Evolutionary conservation across 2,888 invertebrate species (phyloP), one percentile per base, ranked within the genome.

Genomic region (Corbicula japonica): DNA sequence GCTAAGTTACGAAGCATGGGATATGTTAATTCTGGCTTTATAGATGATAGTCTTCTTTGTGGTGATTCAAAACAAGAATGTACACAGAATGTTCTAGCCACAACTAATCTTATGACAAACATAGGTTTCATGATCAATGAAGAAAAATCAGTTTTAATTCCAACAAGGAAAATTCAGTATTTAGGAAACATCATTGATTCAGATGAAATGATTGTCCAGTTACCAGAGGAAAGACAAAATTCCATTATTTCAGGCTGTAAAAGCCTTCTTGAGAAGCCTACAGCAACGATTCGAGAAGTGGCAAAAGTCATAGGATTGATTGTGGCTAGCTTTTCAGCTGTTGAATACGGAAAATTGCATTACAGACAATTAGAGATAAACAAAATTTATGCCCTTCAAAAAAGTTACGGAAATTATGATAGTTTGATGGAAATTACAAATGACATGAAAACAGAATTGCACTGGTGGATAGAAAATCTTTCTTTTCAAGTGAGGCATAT

Each of bases 181-280:
- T 50, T 77, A 12, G 77, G 77, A 23, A 77, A 77, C 26, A 26
- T 66, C 5, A 78, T 73, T 30, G 73, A 78, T 50, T 78, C 77
- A 54, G 38, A 35, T 48, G 52, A 35, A 26, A 78, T 78, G 73
- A 62, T 34, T n/a, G n/a, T 48, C 23, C 28, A 26, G 10, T 48
- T 74, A 23, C 66, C 74, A 41, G n/a, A 38, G 3, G 52, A 72
- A n/a, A 66, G 41, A 48, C 50, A 71, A 28, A 15, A 34, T 8
- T 23, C 21, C 1, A 56, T 71, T 6, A 58, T 41, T 1, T 5
- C 34, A 26, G 56, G 18, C 23, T 72, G 77, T 54, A 52, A 41
- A 34, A 32, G 26, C 5, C 44, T 71, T 3, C 6, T 56, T 34
- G 8, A 38, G n/a, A 56, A 56, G 54, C 2, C 1, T n/a, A 8